Evolutionary conservation across 2,888 invertebrate genomes (phyloP).

Genomic region (Thumatha senex): DNA sequence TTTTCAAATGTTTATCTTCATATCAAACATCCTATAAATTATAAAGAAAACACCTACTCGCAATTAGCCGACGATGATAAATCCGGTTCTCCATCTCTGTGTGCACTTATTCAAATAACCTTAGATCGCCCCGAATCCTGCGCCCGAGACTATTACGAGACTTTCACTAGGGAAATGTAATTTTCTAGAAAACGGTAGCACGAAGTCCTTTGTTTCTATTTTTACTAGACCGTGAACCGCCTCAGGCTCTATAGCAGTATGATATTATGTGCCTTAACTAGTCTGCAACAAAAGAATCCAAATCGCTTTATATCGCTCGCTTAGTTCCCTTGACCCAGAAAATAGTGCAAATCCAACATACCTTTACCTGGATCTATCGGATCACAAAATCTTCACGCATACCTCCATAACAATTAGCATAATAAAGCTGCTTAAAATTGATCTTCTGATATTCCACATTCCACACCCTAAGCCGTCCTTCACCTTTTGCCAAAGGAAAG

Average conservation of each 20-base stretch:
- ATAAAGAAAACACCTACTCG: conserved; percentile 37
- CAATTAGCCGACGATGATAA: conserved; percentile 51
- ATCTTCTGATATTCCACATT: conserved; percentile 58
- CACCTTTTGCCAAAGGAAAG: conserved; percentile 71
- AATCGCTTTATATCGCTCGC: conserved; percentile 30
- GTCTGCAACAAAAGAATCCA: conserved; percentile 62
- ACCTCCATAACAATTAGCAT: conserved; percentile 52
- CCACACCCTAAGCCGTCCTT: conserved; percentile 59
- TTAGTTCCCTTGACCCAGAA: too few species aligned
- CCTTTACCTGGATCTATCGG: conserved; percentile 25
- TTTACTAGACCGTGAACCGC: conserved; percentile 70
- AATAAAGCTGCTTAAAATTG: conserved; percentile 45
- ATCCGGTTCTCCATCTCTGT: conserved; percentile 40
- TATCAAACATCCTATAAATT: conserved; percentile 23
- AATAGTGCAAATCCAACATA: conserved; percentile 30
- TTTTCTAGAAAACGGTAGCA: conserved; percentile 82
- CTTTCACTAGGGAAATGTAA: conserved; percentile 81
- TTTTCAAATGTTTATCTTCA: too few species aligned
- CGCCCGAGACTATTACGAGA: conserved; percentile 71
- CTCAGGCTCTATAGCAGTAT: conserved; percentile 69
- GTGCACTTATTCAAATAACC: too few species aligned
- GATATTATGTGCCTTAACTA: conserved; percentile 59
- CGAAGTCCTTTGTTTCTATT: conserved; percentile 73
- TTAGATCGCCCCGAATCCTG: conserved; percentile 64
- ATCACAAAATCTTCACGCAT: conserved; percentile 36